Percentiles rank a stretch among this genome's conserved stretches.
These are phyloP conservation scores for Prionace glauca DNA, from an alignment of 2,797 vertebrate species.

Conservation along the genomic window DNA sequence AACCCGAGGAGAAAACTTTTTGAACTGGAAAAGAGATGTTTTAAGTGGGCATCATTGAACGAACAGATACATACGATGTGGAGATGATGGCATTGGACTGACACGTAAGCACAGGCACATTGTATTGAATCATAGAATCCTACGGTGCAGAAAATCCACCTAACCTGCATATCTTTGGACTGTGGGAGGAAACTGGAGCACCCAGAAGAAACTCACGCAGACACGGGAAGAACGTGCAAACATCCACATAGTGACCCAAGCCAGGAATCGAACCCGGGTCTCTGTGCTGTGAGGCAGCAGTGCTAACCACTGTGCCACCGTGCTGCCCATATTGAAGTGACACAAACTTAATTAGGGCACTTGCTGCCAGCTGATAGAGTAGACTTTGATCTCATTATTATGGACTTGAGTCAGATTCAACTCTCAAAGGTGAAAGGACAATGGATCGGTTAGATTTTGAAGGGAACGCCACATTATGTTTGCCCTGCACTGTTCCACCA, in stretches of 20 bases:
- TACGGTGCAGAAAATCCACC: too few species aligned
- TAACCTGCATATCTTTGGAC: too few species aligned
- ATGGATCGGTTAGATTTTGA: background rate
- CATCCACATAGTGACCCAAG: too few species aligned
- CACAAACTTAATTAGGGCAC: background rate
- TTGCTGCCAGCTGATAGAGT: background rate
- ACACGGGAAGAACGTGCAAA: too few species aligned
- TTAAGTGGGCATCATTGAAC: background rate
- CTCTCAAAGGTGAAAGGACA: background rate
- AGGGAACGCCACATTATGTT: too few species aligned
- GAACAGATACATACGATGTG: background rate
- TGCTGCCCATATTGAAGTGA: background rate
- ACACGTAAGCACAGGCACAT: background rate
- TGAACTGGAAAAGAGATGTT: slow-evolving; percentile 41
- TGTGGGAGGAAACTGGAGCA: too few species aligned
- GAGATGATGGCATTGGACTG: too few species aligned
- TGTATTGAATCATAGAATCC: background rate
- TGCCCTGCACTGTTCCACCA: background rate
- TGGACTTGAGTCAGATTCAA: background rate
- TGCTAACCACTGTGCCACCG: too few species aligned
- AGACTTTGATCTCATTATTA: background rate
- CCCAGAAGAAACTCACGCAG: too few species aligned
- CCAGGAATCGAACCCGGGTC: too few species aligned
- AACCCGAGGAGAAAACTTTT: slow-evolving; percentile 46
- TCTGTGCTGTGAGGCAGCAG: too few species aligned